phyloP scores from a whole-genome alignment of 2,888 invertebrate genomes.

The Himalopsyche kuldschensis region DNA sequence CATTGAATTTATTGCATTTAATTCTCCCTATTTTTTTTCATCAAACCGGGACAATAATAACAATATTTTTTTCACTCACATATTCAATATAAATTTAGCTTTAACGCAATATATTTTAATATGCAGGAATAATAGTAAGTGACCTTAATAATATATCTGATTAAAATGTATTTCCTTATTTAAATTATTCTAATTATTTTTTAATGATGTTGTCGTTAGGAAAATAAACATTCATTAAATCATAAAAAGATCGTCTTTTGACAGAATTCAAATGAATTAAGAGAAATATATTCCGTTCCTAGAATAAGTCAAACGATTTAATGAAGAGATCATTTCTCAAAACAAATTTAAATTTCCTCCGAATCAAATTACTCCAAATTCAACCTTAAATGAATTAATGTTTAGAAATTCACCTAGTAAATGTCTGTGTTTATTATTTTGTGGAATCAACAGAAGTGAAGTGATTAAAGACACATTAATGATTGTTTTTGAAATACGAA shows the following conservation, averaged over 20 bases:
- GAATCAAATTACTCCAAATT: not conserved
- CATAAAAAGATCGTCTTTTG: not conserved
- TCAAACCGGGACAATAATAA: too few species aligned
- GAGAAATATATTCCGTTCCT: not conserved
- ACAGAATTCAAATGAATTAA: not conserved
- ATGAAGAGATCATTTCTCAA: not conserved
- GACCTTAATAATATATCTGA: too few species aligned
- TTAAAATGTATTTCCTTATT: too few species aligned
- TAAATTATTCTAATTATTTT: not conserved
- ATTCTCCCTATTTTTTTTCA: too few species aligned
- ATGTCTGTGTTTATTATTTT: not conserved
- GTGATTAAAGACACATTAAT: not conserved
- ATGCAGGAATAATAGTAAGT: too few species aligned
- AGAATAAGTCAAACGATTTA: not conserved
- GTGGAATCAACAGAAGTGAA: not conserved
- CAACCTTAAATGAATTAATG: not conserved
- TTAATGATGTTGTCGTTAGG: not conserved
- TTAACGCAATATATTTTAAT: too few species aligned
- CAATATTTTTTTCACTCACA: too few species aligned
- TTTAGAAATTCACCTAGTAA: not conserved
- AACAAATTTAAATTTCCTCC: not conserved
- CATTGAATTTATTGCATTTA: too few species aligned
- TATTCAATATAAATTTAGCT: too few species aligned
- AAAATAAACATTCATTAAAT: constrained; percentile 2
- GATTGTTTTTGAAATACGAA: too few species aligned